These are phyloP conservation scores for Platichthys stellatus DNA, from an alignment of 2,113 vertebrate species.

Conservation along the genomic window DNA sequence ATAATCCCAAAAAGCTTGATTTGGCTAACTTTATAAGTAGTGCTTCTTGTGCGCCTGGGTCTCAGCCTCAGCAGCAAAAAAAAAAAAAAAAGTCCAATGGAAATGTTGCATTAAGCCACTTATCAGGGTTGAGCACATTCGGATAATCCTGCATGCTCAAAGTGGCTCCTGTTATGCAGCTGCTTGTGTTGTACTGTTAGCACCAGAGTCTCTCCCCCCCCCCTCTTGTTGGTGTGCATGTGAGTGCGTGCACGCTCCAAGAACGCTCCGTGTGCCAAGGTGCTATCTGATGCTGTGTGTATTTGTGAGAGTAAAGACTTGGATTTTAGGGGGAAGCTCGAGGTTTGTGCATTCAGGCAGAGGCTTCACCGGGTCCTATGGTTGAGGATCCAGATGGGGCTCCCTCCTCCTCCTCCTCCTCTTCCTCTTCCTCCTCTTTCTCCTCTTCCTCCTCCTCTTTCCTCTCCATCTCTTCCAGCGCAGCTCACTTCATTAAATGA, in stretches of 20 bases:
- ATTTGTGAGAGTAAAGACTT: constrained; percentile 33
- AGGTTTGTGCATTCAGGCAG: constrained; percentile 37
- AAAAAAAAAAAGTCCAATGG: constrained; percentile 76
- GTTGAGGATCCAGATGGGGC: constrained; percentile 51
- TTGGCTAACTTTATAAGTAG: constrained; percentile 84
- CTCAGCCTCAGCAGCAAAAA: constrained; percentile 77
- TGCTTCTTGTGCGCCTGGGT: constrained; percentile 78
- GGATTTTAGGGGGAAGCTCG: constrained; percentile 18
- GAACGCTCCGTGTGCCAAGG: constrained; percentile 15
- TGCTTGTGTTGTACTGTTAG: constrained; percentile 68
- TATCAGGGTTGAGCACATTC: constrained; percentile 85
- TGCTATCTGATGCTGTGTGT: constrained; percentile 42
- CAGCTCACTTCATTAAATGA: constrained; percentile 52
- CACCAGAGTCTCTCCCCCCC: constrained; percentile 38
- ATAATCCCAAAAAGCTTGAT: constrained; percentile 82
- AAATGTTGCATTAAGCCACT: constrained; percentile 85
- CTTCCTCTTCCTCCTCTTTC: background rate
- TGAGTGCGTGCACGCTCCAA: constrained; percentile 12
- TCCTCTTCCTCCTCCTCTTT: constrained; percentile 2
- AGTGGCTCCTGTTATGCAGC: constrained; percentile 80
- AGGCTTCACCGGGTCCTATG: constrained; percentile 49
- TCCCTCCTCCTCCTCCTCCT: constrained; percentile 16
- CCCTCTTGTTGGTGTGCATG: constrained; percentile 33
- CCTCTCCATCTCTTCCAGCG: background rate
- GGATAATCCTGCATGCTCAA: constrained; percentile 81